These are phyloP conservation scores for Macrotis lagotis DNA, from an alignment of 2,113 vertebrate genomes.

Conservation along the genomic window DNA sequence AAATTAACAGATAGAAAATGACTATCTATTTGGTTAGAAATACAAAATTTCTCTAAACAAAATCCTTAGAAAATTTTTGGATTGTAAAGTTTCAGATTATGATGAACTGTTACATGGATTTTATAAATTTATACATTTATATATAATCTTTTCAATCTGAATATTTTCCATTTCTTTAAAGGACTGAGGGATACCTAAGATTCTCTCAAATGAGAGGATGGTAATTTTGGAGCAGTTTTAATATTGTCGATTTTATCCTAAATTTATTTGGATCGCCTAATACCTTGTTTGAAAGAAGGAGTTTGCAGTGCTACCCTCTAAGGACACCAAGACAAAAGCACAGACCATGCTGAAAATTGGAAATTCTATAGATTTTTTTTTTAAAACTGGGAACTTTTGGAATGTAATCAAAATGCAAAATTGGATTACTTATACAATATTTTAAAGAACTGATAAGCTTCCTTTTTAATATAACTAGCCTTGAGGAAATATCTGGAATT, in stretches of 20 bases:
- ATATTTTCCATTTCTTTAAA: not conserved
- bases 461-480: not conserved
- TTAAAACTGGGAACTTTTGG: not conserved
- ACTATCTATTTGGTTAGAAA: not conserved
- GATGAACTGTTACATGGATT: not conserved
- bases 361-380: not conserved
- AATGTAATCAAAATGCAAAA: not conserved
- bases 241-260: not conserved
- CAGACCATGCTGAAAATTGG: not conserved
- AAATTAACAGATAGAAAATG: not conserved
- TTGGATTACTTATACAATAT: not conserved
- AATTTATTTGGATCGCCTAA: slow-evolving; percentile 22
- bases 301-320: not conserved
- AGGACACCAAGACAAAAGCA: not conserved
- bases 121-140: not conserved
- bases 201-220: not conserved
- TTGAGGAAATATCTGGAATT: not conserved
- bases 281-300: not conserved
- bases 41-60: not conserved
- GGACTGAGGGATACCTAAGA: not conserved
- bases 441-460: not conserved
- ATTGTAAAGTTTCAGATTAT: not conserved
- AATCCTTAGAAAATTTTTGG: not conserved
- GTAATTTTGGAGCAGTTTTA: not conserved
- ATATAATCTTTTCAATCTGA: not conserved